Conservation (phyloP, 2,797 vertebrate genomes). For the Xenentodon cancila region DNA sequence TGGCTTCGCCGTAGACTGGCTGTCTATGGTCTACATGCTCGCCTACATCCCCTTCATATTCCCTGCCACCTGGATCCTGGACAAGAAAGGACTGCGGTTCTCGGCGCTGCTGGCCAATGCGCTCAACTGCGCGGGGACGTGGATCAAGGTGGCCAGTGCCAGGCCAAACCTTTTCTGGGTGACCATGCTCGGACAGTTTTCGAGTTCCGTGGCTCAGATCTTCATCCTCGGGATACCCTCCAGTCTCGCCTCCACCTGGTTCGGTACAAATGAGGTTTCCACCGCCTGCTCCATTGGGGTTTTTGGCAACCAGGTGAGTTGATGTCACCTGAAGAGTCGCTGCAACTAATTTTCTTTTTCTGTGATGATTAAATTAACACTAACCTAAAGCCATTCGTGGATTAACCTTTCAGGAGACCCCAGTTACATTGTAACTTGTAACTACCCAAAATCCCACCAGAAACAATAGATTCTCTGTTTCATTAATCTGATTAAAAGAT, state of each 20-base stretch:
- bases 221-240: slow-evolving; percentile 96
- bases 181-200: slow-evolving; percentile 87
- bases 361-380: too few species aligned
- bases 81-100: slow-evolving; percentile 87
- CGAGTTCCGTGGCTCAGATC: slow-evolving; percentile 88
- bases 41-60: slow-evolving; percentile 93
- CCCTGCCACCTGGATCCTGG: slow-evolving; percentile 93
- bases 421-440: too few species aligned
- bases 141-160: slow-evolving; percentile 92
- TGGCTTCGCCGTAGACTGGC: slow-evolving; percentile 87
- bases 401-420: too few species aligned
- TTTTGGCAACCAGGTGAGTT: slow-evolving; percentile 93
- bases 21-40: slow-evolving; percentile 95
- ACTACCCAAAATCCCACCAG: too few species aligned
- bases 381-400: too few species aligned
- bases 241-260: slow-evolving; percentile 93
- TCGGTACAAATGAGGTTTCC: slow-evolving; percentile 93
- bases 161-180: slow-evolving; percentile 82
- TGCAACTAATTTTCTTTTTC: too few species aligned
- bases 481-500: too few species aligned
- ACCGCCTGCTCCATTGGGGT: slow-evolving; percentile 95
- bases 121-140: slow-evolving; percentile 90
- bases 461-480: too few species aligned
- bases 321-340: neutral
- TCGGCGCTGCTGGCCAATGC: slow-evolving; percentile 87